These are phyloP conservation scores for Morus bassanus DNA, from an alignment of 2,797 vertebrate genomes.

Conservation along the genomic window DNA sequence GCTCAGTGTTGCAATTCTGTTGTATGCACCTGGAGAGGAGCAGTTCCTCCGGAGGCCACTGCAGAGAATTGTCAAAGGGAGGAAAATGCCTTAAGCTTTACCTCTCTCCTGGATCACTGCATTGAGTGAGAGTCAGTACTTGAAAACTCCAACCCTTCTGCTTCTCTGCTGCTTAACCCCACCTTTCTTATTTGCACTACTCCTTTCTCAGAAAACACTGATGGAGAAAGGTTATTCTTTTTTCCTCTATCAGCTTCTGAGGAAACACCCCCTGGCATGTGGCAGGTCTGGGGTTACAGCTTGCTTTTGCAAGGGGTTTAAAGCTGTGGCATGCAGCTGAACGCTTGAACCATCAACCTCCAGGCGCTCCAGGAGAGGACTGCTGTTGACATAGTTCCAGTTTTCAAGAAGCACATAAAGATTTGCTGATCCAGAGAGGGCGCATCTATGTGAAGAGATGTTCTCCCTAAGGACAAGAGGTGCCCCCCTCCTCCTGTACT, in stretches of 20 bases:
- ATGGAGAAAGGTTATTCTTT: not conserved
- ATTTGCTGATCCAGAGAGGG: not conserved
- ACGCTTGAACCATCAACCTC: not conserved
- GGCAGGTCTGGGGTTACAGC: not conserved
- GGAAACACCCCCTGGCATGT: not conserved
- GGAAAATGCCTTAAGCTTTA: not conserved
- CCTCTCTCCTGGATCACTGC: not conserved
- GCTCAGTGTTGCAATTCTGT: not conserved
- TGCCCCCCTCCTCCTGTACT: not conserved
- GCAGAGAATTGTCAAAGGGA: not conserved
- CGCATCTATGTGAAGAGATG: not conserved
- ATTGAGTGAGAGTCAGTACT: not conserved
- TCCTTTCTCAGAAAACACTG: not conserved
- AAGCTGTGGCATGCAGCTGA: not conserved
- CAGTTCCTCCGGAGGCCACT: not conserved
- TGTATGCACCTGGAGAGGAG: not conserved
- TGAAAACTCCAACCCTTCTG: not conserved
- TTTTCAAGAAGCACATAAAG: not conserved
- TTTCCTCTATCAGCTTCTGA: not conserved
- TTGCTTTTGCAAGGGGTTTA: not conserved
- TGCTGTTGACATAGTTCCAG: not conserved
- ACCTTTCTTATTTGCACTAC: not conserved
- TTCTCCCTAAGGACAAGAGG: not conserved
- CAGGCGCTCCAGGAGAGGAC: not conserved
- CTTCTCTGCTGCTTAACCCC: not conserved